phyloP scores from a whole-genome alignment of 2,797 vertebrate genomes.

The Phataginus tetradactyla region DNA sequence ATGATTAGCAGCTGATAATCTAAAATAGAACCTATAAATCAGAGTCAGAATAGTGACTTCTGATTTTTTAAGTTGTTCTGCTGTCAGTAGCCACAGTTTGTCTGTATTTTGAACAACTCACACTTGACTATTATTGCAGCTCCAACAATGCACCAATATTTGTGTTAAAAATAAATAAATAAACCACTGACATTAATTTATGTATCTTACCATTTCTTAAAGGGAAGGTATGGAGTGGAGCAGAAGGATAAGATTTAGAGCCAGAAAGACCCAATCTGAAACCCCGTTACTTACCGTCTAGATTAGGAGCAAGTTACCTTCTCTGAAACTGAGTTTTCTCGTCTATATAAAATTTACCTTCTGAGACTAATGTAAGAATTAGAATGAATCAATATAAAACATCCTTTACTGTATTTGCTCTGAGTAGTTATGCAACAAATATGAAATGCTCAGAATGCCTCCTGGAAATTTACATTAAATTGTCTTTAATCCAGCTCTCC shows the following conservation, averaged over 20 bases:
- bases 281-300: not conserved
- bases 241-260: not conserved
- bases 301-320: not conserved
- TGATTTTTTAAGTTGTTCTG: not conserved
- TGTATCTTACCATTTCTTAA: not conserved
- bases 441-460: not conserved
- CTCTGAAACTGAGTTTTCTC: not conserved
- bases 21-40: not conserved
- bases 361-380: not conserved
- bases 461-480: not conserved
- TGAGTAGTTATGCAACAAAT: not conserved
- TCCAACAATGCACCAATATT: not conserved
- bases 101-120: not conserved
- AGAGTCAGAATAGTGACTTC: not conserved
- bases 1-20: not conserved
- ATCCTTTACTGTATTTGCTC: not conserved
- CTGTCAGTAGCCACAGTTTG: not conserved
- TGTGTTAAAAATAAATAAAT: not conserved
- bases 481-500: not conserved
- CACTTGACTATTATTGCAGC: not conserved
- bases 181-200: not conserved
- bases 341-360: not conserved
- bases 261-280: not conserved
- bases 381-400: not conserved
- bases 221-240: not conserved